phyloP scores from a whole-genome alignment of 2,888 invertebrate genomes.

The Listrodromus nycthemerus region DNA sequence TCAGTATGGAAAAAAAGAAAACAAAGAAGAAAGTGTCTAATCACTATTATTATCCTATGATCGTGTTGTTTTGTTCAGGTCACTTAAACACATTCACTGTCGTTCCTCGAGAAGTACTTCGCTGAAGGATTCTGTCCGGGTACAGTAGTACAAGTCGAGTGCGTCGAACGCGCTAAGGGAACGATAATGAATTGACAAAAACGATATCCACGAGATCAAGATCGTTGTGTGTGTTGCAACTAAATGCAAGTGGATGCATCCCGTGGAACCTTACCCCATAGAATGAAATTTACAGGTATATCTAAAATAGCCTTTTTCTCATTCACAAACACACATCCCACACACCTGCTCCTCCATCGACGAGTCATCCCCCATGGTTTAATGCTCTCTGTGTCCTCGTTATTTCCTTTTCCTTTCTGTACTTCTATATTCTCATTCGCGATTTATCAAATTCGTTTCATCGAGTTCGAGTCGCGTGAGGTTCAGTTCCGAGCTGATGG shows the following conservation, averaged over 20 bases:
- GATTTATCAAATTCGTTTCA: slow-evolving; percentile 50
- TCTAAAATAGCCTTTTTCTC: slow-evolving; percentile 72
- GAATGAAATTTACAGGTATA: slow-evolving; percentile 84
- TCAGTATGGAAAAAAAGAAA: slow-evolving; percentile 22
- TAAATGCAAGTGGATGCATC: slow-evolving; percentile 85
- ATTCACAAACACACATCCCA: slow-evolving; percentile 44
- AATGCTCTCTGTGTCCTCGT: slow-evolving; percentile 29
- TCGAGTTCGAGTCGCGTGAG: slow-evolving; percentile 68
- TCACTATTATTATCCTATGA: slow-evolving; percentile 76
- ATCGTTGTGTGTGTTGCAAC: slow-evolving; percentile 85
- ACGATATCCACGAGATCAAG: slow-evolving; percentile 85
- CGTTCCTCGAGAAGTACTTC: slow-evolving; percentile 84
- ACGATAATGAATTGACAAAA: slow-evolving; percentile 83
- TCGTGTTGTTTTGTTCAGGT: slow-evolving; percentile 85
- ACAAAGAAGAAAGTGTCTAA: slow-evolving; percentile 54
- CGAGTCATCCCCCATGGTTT: slow-evolving; percentile 17
- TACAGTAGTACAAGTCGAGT: slow-evolving; percentile 66
- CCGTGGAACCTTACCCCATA: slow-evolving; percentile 78
- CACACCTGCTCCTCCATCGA: slow-evolving; percentile 3
- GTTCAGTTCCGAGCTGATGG: slow-evolving; percentile 41
- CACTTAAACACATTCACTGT: slow-evolving; percentile 84
- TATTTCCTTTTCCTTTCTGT: slow-evolving; percentile 39
- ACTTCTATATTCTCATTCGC: neutral
- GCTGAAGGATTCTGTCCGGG: slow-evolving; percentile 79
- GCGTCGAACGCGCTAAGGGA: slow-evolving; percentile 74